Evolutionary conservation across 2,888 invertebrate species (phyloP).

Genomic region (Argyresthia goedartella): DNA sequence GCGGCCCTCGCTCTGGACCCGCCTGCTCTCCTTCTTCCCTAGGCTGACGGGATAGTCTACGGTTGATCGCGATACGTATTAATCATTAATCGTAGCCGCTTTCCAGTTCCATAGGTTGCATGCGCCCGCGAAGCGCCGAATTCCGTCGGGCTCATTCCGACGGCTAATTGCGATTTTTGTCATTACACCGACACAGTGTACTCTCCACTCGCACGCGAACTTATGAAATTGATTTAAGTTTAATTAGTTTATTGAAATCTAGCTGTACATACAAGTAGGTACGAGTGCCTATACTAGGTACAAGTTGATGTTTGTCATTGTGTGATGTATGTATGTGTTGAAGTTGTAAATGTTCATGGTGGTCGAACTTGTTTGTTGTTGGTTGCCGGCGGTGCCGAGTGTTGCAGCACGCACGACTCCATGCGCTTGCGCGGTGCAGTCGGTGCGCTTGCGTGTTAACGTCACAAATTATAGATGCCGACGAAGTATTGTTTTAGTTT

Average conservation of each 20-base stretch:
- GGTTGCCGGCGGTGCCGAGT: background rate
- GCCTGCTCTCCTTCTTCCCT: slow-evolving; percentile 44
- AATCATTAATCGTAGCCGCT: background rate
- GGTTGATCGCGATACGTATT: background rate
- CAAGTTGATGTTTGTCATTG: slow-evolving; percentile 1
- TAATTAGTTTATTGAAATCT: background rate
- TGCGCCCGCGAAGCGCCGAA: background rate
- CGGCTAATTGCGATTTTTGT: slow-evolving; percentile 5
- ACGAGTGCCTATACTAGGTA: background rate
- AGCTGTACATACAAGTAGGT: slow-evolving; percentile 1
- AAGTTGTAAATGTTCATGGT: slow-evolving; percentile 1
- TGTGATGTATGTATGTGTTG: background rate
- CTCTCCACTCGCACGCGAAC: slow-evolving; percentile 3
- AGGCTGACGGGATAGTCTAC: slow-evolving; percentile 13
- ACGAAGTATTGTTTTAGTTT: slow-evolving; percentile 50
- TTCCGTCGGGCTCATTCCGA: background rate
- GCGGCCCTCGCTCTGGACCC: slow-evolving; percentile 40
- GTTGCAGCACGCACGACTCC: slow-evolving; percentile 11
- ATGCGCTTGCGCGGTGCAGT: slow-evolving; percentile 9
- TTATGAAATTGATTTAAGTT: slow-evolving; percentile 2
- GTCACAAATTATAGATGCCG: slow-evolving; percentile 36
- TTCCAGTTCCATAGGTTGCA: slow-evolving; percentile 3
- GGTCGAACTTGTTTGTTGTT: background rate
- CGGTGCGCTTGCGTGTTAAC: slow-evolving; percentile 9
- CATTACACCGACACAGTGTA: background rate